phyloP scores from a whole-genome alignment of 2,113 vertebrate species.

The Hemiscyllium ocellatum region DNA sequence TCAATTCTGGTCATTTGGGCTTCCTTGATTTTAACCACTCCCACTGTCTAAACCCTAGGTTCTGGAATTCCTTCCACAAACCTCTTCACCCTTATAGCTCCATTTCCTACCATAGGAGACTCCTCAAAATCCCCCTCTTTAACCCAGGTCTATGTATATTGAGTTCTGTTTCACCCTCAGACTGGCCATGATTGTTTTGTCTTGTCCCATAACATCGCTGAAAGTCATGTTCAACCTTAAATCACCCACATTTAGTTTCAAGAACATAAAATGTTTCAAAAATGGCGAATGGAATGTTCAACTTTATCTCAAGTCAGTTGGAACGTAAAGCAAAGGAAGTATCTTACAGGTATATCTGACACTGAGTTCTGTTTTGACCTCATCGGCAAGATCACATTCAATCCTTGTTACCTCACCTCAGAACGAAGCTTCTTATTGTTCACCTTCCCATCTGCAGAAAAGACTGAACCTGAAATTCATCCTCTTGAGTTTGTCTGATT shows the following conservation, averaged over 20 bases:
- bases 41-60: neutral
- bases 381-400: neutral
- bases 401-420: neutral
- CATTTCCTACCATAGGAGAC: neutral
- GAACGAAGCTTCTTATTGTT: neutral
- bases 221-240: neutral
- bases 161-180: too few relatives aligned
- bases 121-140: neutral
- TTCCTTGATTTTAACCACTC: neutral
- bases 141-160: too few relatives aligned
- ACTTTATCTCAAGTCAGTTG: neutral
- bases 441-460: neutral
- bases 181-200: neutral
- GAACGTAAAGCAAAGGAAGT: neutral
- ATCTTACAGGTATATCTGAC: neutral
- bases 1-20: neutral
- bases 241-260: neutral
- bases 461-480: neutral
- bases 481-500: too few relatives aligned
- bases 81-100: neutral
- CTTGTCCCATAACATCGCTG: neutral
- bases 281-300: neutral
- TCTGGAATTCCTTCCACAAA: neutral
- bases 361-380: neutral
- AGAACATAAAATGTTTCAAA: neutral